phyloP scores from a whole-genome alignment of 2,888 invertebrate genomes.

The Toxonevra muliebris region DNA sequence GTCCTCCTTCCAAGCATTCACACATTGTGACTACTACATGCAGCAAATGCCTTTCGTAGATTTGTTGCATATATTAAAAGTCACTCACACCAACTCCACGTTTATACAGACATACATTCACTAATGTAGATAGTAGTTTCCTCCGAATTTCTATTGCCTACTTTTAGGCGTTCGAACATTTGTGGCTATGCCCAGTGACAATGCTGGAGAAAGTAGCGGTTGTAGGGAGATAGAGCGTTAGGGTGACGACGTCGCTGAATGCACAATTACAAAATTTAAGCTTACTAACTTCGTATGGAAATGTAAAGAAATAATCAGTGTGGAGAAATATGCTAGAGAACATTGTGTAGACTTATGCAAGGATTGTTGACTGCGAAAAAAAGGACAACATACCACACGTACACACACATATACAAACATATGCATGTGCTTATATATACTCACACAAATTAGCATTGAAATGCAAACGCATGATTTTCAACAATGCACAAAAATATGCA shows the following conservation, averaged over 20 bases:
- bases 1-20: not conserved
- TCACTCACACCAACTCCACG: conserved; percentile 18
- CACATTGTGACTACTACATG: not conserved
- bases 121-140: not conserved
- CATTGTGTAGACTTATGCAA: not conserved
- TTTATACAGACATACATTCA: not conserved
- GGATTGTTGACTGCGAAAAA: conserved; percentile 20
- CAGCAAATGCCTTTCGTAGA: conserved; percentile 33
- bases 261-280: conserved; percentile 10
- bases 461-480: conserved; percentile 38
- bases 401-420: conserved; percentile 2
- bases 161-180: conserved; percentile 23
- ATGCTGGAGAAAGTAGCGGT: not conserved
- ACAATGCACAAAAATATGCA: conserved; percentile 28
- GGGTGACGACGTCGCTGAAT: not conserved
- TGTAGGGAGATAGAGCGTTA: too few relatives aligned
- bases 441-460: conserved; percentile 37
- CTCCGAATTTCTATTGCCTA: conserved; percentile 25
- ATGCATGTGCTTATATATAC: not conserved
- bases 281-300: not conserved
- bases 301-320: conserved; percentile 20
- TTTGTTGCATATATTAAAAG: conserved; percentile 42
- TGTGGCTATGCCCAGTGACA: not conserved
- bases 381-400: not conserved
- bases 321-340: conserved; percentile 4